Evolutionary conservation across 2,888 invertebrate genomes (phyloP).

Genomic region (Caprella mutica): DNA sequence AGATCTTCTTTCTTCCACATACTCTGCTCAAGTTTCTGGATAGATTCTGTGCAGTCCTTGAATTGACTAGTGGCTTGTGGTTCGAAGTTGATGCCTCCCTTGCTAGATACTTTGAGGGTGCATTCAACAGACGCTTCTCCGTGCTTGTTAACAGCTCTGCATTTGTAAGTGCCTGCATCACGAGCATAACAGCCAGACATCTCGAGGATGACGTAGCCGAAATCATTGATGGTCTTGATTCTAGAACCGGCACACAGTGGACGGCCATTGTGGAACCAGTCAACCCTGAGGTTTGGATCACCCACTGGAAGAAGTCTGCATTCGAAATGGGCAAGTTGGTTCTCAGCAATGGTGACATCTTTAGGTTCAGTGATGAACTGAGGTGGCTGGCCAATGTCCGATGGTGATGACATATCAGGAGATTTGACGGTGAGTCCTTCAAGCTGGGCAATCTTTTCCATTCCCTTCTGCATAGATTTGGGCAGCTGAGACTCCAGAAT

Average conservation of each 20-base stretch:
- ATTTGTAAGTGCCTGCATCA: constrained; percentile 82
- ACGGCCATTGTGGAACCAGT: constrained; percentile 96
- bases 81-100: constrained; percentile 28
- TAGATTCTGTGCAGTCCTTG: constrained; percentile 38
- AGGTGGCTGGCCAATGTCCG: constrained; percentile 47
- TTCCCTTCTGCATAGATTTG: constrained; percentile 85
- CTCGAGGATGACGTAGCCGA: constrained; percentile 85
- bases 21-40: constrained; percentile 81
- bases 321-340: constrained; percentile 83
- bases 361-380: constrained; percentile 78
- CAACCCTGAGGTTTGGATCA: constrained; percentile 76
- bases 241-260: constrained; percentile 79
- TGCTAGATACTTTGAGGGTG: constrained; percentile 58
- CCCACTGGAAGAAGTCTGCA: constrained; percentile 77
- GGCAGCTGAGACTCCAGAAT: constrained; percentile 83
- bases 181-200: constrained; percentile 85
- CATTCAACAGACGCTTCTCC: constrained; percentile 82
- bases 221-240: constrained; percentile 91
- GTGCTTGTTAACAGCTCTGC: constrained; percentile 82
- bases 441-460: constrained; percentile 80
- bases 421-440: constrained; percentile 59
- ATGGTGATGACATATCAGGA: constrained; percentile 22
- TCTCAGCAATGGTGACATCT: constrained; percentile 71
- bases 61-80: constrained; percentile 31
- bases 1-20: constrained; percentile 77